phyloP scores from a whole-genome alignment of 1,140 invertebrate species.

The Panagrolaimus sp. region DNA sequence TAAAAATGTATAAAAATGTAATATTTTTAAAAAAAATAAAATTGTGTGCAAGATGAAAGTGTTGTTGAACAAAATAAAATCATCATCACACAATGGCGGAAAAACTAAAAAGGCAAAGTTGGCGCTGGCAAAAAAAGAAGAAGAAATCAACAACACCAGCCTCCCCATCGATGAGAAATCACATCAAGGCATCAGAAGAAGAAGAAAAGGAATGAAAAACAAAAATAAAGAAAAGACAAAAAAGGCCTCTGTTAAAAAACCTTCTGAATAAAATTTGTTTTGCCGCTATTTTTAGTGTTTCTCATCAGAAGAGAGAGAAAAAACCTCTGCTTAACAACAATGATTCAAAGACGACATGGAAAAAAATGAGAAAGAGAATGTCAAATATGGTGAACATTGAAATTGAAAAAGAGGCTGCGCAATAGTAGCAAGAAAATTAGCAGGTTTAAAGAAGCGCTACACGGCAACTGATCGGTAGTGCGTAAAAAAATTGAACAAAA shows the following conservation, averaged over 20 bases:
- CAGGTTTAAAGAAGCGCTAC: too few species aligned
- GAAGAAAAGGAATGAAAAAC: too few species aligned
- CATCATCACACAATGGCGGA: neutral
- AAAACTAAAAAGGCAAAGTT: slow-evolving; percentile 14
- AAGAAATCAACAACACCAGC: too few species aligned
- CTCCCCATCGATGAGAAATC: too few species aligned
- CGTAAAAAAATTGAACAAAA: slow-evolving; percentile 14
- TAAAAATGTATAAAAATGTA: slow-evolving; percentile 3
- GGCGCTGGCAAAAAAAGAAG: neutral
- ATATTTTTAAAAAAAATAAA: neutral
- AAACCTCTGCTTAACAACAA: neutral
- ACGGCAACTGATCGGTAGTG: slow-evolving; percentile 10
- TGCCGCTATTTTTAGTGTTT: too few species aligned
- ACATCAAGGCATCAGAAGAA: too few species aligned
- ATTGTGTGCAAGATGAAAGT: neutral
- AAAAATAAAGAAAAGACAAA: too few species aligned
- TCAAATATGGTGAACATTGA: slow-evolving; percentile 6
- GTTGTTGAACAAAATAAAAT: slow-evolving; percentile 5
- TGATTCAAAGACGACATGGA: too few species aligned
- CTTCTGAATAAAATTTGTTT: too few species aligned
- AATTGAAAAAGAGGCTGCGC: neutral
- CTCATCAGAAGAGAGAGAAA: neutral
- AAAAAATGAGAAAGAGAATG: neutral
- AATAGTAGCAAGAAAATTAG: neutral
- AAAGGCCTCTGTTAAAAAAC: too few species aligned